A percentile compares a stretch with the other conserved stretches of the same genome.
These are phyloP conservation scores for Phoeniculus purpureus DNA, from an alignment of 2,797 vertebrate genomes.

Conservation along the genomic window DNA sequence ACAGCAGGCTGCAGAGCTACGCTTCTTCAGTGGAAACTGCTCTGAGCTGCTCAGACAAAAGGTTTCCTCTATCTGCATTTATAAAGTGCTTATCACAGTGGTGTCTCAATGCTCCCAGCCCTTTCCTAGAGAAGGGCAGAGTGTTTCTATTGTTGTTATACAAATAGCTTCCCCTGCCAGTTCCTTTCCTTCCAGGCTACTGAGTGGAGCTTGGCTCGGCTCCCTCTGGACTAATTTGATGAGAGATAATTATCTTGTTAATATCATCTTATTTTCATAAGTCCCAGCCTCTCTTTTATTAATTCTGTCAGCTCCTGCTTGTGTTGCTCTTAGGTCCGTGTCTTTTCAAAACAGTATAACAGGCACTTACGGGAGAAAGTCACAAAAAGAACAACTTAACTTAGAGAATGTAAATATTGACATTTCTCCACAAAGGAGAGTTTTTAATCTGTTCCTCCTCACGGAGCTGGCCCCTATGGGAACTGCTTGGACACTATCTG, in stretches of 20 bases:
- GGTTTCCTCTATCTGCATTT: conserved; percentile 16
- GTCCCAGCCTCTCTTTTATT: conserved; percentile 69
- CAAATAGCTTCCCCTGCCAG: conserved; percentile 67
- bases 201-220: conserved; percentile 51
- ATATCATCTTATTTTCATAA: conserved; percentile 72
- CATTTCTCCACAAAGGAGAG: conserved; percentile 32
- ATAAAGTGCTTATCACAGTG: conserved; percentile 6
- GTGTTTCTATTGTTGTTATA: conserved; percentile 58
- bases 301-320: conserved; percentile 62
- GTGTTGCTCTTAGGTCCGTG: conserved; percentile 51
- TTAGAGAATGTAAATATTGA: conserved; percentile 65
- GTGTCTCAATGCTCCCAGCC: conserved; percentile 28
- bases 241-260: conserved; percentile 75
- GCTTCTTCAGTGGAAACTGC: neutral
- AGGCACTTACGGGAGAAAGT: conserved; percentile 56
- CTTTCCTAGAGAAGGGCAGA: conserved; percentile 55
- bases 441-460: conserved; percentile 1
- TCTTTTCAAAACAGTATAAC: conserved; percentile 55
- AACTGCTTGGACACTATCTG: neutral
- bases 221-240: conserved; percentile 72
- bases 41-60: conserved; percentile 34
- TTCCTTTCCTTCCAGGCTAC: conserved; percentile 67
- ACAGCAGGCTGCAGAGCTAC: neutral
- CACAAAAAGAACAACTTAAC: conserved; percentile 5
- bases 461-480: neutral